Evolutionary conservation across 2,113 vertebrate species (phyloP), one percentile per base, ranked within the genome.

Genomic region (Jacana jacana): DNA sequence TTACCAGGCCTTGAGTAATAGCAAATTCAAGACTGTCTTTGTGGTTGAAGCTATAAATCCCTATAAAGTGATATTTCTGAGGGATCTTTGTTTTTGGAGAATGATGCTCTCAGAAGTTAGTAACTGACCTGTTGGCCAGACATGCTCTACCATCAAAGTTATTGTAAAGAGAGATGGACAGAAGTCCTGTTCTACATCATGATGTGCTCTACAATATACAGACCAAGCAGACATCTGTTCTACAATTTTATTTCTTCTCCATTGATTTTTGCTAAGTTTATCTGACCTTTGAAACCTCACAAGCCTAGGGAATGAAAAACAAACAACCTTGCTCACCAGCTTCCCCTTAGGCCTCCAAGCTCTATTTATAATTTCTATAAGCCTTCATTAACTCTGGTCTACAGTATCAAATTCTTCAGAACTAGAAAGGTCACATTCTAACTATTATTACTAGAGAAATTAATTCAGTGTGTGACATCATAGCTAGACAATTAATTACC

Each of bases 331-430:
- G 35, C 40, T 94, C 49, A 68, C 31, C 39, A 55, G 72, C 31
- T 93, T 94, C 58, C 81, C 65, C 11, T 82, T 46, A 58, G 84
- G 63, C 66, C 49, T 77, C 66, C 63, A n/a, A 77, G 64, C 27
- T 91, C 88, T 95, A 92, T 90, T 97, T 95, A 91, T 91, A 96
- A 93, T 94, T 92, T 81, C 86, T 82, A 17, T 88, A 90, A 91
- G 69, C 70, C 52, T 78, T 88, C 76, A 51, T 91, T 86, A 93
- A 39, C 66, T 93, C 58, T 91, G 71, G 51, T 75, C 70, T 76
- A 76, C 77, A 81, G 65, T 81, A 93, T 94, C 73, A 97, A 64
- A 77, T 93, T 96, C 75, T 88, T 95, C 83, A 88, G 70, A 89
- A 81, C 30, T 83, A 79, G 61, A 97, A 96, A 92, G 87, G 44